Percentiles rank a stretch among this genome's conserved stretches.
Conservation (phyloP, 2,113 vertebrate genomes). For the Macrotis lagotis region DNA sequence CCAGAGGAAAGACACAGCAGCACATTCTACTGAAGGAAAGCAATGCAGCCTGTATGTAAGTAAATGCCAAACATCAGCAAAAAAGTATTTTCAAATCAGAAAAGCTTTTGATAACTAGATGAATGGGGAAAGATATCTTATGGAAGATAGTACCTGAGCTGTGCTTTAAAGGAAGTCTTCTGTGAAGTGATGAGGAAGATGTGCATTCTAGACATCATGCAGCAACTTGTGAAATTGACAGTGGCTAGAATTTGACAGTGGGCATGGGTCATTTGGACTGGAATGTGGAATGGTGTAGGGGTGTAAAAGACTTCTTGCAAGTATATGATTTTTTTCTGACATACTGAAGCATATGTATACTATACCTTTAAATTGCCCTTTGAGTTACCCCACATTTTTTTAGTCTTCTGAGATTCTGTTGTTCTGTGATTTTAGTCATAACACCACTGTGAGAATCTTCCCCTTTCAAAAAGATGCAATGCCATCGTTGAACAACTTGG, state of each 20-base stretch:
- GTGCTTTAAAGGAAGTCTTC: not conserved
- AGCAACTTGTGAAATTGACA: too few relatives aligned
- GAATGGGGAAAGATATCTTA: not conserved
- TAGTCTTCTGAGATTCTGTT: not conserved
- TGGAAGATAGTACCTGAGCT: not conserved
- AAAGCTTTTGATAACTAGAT: not conserved
- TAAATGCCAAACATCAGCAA: not conserved
- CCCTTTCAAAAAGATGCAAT: not conserved
- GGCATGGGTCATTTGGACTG: not conserved
- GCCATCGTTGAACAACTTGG: not conserved
- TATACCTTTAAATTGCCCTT: not conserved
- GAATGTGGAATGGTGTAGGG: not conserved
- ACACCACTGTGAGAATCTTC: not conserved
- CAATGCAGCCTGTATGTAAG: not conserved
- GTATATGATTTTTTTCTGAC: not conserved
- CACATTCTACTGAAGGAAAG: not conserved
- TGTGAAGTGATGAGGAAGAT: not conserved
- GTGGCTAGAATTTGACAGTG: not conserved
- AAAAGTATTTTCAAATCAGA: not conserved
- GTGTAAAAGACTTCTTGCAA: not conserved
- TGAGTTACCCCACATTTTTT: not conserved
- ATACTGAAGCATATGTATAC: not conserved
- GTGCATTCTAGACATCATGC: not conserved
- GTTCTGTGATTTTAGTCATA: not conserved
- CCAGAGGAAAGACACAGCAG: too few relatives aligned